phyloP scores from a whole-genome alignment of 1,140 invertebrate genomes.

The Cotesia vestalis region DNA sequence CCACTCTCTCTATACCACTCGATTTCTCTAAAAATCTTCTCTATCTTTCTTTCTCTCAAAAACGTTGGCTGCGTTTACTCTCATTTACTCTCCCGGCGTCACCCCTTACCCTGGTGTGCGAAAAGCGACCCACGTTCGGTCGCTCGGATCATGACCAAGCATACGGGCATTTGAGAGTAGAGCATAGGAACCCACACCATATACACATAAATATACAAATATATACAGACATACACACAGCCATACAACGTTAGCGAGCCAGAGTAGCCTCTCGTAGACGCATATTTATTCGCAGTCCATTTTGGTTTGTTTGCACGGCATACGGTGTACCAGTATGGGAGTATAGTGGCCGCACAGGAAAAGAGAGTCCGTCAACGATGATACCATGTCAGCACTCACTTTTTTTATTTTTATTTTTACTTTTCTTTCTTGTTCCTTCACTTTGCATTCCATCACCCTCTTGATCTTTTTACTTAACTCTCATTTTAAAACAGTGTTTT shows the following conservation, averaged over 20 bases:
- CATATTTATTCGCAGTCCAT: conserved; percentile 67
- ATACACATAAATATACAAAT: too few relatives aligned
- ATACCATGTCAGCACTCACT: conserved; percentile 35
- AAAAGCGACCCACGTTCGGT: conserved; percentile 30
- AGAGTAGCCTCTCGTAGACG: conserved; percentile 55
- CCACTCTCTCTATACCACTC: background rate
- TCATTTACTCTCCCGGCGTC: conserved; percentile 18
- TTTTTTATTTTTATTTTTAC: conserved; percentile 33
- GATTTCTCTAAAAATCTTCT: conserved; percentile 30
- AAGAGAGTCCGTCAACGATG: conserved; percentile 26
- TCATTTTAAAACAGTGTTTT: background rate
- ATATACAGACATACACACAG: too few relatives aligned
- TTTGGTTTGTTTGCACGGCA: conserved; percentile 65
- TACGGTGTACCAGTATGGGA: conserved; percentile 18
- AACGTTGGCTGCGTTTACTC: conserved; percentile 9
- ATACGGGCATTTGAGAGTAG: conserved; percentile 56
- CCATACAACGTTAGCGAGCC: background rate
- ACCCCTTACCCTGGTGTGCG: conserved; percentile 24
- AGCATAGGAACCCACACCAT: too few relatives aligned
- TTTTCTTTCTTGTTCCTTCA: conserved; percentile 35
- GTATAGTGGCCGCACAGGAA: conserved; percentile 3
- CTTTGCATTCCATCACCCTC: conserved; percentile 55
- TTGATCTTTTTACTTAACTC: conserved; percentile 8
- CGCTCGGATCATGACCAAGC: conserved; percentile 64
- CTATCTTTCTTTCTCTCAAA: conserved; percentile 20